Conservation (phyloP, 1,140 invertebrate genomes). For the Triops longicaudatus region DNA sequence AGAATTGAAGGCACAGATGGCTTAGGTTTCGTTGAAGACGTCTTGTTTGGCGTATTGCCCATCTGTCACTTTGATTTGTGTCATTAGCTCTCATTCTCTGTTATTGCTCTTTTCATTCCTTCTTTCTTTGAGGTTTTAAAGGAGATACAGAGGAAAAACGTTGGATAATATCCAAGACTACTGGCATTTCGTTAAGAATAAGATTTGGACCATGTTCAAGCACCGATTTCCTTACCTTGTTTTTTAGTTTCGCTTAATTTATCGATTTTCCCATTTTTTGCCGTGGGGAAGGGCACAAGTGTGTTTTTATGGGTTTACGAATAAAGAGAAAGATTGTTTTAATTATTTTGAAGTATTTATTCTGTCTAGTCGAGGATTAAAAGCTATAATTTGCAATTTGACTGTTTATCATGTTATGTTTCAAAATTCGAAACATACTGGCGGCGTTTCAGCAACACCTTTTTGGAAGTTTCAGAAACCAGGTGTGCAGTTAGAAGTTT, state of each 20-base stretch:
- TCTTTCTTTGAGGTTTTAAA: background rate
- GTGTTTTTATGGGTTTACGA: background rate
- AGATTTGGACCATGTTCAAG: background rate
- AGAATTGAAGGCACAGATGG: background rate
- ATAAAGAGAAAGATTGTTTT: background rate
- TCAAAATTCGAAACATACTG: background rate
- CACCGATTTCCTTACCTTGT: background rate
- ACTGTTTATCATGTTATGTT: background rate
- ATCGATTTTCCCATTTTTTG: background rate
- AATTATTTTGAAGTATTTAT: background rate
- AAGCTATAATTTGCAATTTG: background rate
- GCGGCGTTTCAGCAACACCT: background rate
- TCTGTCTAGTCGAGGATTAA: too few species aligned
- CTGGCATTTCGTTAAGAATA: background rate
- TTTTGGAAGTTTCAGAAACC: background rate
- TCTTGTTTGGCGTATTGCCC: background rate
- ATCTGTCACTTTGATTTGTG: conserved; percentile 12
- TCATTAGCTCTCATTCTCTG: background rate
- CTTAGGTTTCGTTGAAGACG: background rate
- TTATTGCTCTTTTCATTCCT: too few species aligned
- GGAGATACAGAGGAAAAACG: background rate
- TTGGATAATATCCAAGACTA: background rate
- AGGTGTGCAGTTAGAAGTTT: background rate
- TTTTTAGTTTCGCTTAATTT: background rate
- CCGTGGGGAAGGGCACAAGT: background rate